Evolutionary conservation across 2,797 vertebrate species (phyloP), one percentile per base, ranked within the genome.

Genomic region (Channa striata): DNA sequence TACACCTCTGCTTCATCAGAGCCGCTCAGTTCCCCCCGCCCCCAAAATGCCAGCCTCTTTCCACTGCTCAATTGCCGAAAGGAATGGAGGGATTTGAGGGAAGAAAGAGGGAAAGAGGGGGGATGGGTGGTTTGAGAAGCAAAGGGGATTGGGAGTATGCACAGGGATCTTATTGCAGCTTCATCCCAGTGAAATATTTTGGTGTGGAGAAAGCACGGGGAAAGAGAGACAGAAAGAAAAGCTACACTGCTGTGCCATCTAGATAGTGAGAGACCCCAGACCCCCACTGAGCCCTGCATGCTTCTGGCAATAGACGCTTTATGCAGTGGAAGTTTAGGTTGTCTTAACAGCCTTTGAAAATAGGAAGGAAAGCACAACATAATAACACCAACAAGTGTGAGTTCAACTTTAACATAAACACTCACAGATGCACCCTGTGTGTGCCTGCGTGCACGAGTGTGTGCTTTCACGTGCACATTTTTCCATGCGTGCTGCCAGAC

Each of bases 61-160:
- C 90, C 91, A 91, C 91, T 87, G 90, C 90, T 92, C 88, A 91
- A 92, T 85, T 92, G 91, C 90, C 72, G 81, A 85, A 86, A 93
- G 89, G 90, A 92, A 93, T 91, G 89, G 86, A 93, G 91, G 88
- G 91, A 92, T 94, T 93, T 89, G 89, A 91, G 89, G 91, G 90
- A 95, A 95, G 94, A 95, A 93, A 94, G 91, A 91, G 93, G 89
- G 84, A 81, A 86, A 30, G 82, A 75, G 72, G 81, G 85, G 87
- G 89, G 90, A 88, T 88, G 90, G 92, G 87, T 84, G 81, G 43
- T 47, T 79, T 2, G 20, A 68, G 72, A 87, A 80, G 82, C 81
- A 78, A 75, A 82, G 83, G 86, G 82, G 87, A 86, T 78, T 87
- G 88, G 87, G 88, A 87, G 91, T 74, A 89, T 89, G 90, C 85